Base-by-base conservation (phyloP, 2,888 invertebrate genomes). In the Dyspetes luteomarginatus region DNA sequence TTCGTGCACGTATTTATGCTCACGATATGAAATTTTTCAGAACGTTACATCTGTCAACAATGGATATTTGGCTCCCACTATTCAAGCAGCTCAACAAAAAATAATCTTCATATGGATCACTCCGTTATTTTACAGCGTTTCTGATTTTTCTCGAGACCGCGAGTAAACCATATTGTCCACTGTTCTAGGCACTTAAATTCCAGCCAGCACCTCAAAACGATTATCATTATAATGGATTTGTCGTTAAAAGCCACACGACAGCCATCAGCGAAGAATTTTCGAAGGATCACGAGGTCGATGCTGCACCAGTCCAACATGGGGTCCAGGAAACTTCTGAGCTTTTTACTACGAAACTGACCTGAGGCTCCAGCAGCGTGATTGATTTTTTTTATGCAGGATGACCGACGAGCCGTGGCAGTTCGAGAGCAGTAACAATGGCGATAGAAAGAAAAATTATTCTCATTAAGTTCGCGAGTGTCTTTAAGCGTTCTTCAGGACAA, bases 51-150 rank as follows among this genome's bases (percentile, higher is more conserved):
- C 48, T 7, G 4, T 15, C 60, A n/a, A n/a, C n/a, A 50, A 74
- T 22, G 9, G 5, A 9, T 73, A 78, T 30, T 17, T 72, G 43
- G 68, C 9, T 4, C 69, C 73, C 9, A 22, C n/a, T 7, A 50
- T 43, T 30, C 17, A 65, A 58, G 48, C 30, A 45, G 4, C 17
- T 1, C 62, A 19, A 3, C 22, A 52, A 2, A 12, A 45, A 7
- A 36, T 22, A 4, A 48, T 69, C 2, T n/a, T 87, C 85, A 26
- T 88, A 78, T 68, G 75, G 73, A 50, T n/a, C n/a, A 26, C 77
- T 5, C 81, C 87, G 2, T 36, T 36, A 0, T 36, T 36, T 36
- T 12, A 4, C 2, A 36, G 36, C 36, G 9, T 43, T 2, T 22
- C 41, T 19, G n/a, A 60, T 22, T 9, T n/a, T n/a, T 17, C 3